Conservation (phyloP, 2,888 invertebrate genomes). For the Torymus tubicola region DNA sequence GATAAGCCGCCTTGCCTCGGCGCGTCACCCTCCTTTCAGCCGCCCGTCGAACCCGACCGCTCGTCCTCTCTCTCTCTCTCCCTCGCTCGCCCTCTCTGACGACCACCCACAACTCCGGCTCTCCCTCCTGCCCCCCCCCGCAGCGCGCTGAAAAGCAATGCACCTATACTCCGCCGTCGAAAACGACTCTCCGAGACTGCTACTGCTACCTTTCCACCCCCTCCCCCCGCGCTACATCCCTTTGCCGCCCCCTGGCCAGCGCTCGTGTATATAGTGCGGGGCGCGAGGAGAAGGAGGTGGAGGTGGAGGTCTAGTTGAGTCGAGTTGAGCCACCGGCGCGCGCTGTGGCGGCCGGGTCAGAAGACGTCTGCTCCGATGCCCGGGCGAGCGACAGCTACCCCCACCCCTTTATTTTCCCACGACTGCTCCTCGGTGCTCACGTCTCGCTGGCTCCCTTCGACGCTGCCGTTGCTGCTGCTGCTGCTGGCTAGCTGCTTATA, state of each 20-base stretch:
- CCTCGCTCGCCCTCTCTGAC: constrained; percentile 2
- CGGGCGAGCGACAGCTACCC: constrained; percentile 76
- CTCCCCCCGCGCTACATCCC: constrained; percentile 53
- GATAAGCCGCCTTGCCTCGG: constrained; percentile 64
- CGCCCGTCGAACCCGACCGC: constrained; percentile 49
- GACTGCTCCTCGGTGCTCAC: constrained; percentile 32
- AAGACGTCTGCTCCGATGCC: constrained; percentile 76
- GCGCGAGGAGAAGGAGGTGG: too few species aligned
- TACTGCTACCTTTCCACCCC: constrained; percentile 57
- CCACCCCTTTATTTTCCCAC: constrained; percentile 60
- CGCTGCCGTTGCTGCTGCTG: neutral
- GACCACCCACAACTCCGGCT: constrained; percentile 63
- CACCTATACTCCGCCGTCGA: constrained; percentile 67
- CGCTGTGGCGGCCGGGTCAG: constrained; percentile 76
- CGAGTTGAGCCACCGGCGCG: constrained; percentile 67
- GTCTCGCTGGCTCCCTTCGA: constrained; percentile 31
- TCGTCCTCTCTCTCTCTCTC: constrained; percentile 18
- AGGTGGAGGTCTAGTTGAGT: constrained; percentile 57
- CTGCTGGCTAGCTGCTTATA: neutral
- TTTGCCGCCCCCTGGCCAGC: constrained; percentile 58
- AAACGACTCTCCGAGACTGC: constrained; percentile 59
- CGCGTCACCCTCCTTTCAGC: constrained; percentile 51
- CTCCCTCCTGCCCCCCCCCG: neutral
- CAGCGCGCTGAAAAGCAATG: constrained; percentile 72
- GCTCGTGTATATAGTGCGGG: too few species aligned